Percentiles rank a stretch among this genome's conserved stretches.
Evolutionary conservation across 2,888 invertebrate species (phyloP).

Genomic region (Malthinus seriepunctatus): DNA sequence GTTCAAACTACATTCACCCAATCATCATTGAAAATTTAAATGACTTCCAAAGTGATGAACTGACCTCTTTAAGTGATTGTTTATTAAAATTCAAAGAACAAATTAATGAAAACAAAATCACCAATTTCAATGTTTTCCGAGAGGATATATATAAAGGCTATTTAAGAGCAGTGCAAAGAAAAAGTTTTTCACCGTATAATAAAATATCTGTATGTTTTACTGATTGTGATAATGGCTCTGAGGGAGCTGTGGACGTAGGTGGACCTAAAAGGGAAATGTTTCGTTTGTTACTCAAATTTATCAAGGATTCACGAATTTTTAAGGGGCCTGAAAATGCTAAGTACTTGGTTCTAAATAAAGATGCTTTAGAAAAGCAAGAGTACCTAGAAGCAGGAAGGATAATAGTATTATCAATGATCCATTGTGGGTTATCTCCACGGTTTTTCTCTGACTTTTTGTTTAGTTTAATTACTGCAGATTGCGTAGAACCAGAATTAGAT

Average conservation of each 20-base stretch:
- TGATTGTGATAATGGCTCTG: conserved; percentile 13
- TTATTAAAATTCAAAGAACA: no score
- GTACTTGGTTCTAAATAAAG: background rate
- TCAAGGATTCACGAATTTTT: conserved; percentile 14
- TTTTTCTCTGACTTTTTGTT: conserved; percentile 4
- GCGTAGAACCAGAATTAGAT: no score
- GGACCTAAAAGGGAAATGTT: conserved; percentile 16
- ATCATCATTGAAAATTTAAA: no score
- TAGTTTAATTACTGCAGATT: no score
- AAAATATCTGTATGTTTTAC: conserved; percentile 1
- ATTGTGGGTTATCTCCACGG: background rate
- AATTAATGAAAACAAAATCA: background rate
- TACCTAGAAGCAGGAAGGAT: conserved; percentile 2
- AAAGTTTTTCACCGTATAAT: background rate
- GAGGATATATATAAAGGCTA: background rate
- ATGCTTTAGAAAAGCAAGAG: background rate
- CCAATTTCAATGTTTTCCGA: background rate
- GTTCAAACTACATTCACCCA: no score
- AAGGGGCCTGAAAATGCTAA: conserved; percentile 11
- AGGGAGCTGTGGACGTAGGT: conserved; percentile 19
- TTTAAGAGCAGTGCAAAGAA: background rate
- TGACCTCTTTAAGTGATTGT: no score
- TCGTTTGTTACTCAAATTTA: conserved; percentile 7
- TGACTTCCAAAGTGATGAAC: no score
- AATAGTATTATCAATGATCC: background rate